Conservation (phyloP, 2,113 vertebrate genomes). For the Sakesphorus luctuosus region DNA sequence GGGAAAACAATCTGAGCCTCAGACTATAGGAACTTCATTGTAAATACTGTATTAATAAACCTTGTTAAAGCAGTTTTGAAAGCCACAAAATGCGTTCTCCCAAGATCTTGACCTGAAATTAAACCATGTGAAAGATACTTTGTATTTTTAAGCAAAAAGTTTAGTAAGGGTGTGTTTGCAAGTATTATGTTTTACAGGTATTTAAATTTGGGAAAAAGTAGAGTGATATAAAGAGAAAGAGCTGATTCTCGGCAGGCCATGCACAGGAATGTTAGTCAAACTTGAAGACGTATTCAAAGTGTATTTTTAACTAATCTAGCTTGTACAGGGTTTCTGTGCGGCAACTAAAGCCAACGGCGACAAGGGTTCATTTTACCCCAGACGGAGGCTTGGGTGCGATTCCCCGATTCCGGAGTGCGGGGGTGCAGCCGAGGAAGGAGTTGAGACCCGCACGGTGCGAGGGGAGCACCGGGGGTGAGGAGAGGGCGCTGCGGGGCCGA, state of each 20-base stretch:
- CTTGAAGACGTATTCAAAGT: background rate
- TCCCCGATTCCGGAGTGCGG: background rate
- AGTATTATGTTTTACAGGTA: background rate
- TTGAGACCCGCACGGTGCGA: background rate
- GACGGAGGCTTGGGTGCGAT: too few species aligned
- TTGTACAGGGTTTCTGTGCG: background rate
- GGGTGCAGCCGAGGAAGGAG: background rate
- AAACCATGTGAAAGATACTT: background rate
- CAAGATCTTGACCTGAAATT: background rate
- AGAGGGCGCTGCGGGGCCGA: background rate
- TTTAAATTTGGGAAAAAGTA: background rate
- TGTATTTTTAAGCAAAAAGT: background rate
- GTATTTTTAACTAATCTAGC: background rate
- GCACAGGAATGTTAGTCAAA: background rate
- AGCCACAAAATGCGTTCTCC: background rate
- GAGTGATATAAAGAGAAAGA: background rate
- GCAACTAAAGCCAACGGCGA: background rate
- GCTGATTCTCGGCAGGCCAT: background rate
- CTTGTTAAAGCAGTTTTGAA: background rate
- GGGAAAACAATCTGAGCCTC: background rate
- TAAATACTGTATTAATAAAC: background rate
- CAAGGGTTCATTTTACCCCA: background rate
- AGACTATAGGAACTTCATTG: background rate
- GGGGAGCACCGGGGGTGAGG: background rate
- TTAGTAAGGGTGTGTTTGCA: background rate